Evolutionary conservation across 92 coral and sea anemone species (phyloP).

Genomic region (Heliopora coerulea): DNA sequence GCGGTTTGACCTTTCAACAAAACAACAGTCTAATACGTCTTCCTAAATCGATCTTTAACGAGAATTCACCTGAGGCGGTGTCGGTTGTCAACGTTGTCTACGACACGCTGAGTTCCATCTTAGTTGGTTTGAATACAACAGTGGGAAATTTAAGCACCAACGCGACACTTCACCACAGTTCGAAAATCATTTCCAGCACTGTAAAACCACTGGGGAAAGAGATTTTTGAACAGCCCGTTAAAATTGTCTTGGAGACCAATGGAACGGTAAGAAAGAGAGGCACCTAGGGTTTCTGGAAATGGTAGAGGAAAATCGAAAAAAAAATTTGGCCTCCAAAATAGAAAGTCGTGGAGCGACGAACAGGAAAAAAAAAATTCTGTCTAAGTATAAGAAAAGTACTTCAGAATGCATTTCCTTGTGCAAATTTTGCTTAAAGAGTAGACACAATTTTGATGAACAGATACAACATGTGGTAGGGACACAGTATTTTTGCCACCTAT

Average conservation of each 20-base stretch:
- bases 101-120: slow-evolving; percentile 47
- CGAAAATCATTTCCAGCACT: slow-evolving; percentile 76
- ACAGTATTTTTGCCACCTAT: too few relatives aligned
- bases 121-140: slow-evolving; percentile 7
- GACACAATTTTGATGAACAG: too few relatives aligned
- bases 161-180: slow-evolving; percentile 44
- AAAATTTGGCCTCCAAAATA: too few relatives aligned
- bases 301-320: too few relatives aligned
- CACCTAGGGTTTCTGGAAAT: too few relatives aligned
- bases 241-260: slow-evolving; percentile 66
- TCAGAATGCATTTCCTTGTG: too few relatives aligned
- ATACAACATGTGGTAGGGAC: too few relatives aligned
- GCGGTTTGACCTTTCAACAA: slow-evolving; percentile 6
- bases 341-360: too few relatives aligned
- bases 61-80: slow-evolving; percentile 33
- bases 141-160: neutral
- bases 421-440: too few relatives aligned
- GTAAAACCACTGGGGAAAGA: slow-evolving; percentile 60
- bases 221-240: slow-evolving; percentile 56
- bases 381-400: too few relatives aligned
- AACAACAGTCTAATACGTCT: slow-evolving; percentile 16
- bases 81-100: slow-evolving; percentile 49
- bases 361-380: too few relatives aligned
- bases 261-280: slow-evolving; percentile 55
- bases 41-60: slow-evolving; percentile 10